These are phyloP conservation scores for Ciona savignyi DNA, from an alignment of 23 tunicate species.

Conservation along the genomic window DNA sequence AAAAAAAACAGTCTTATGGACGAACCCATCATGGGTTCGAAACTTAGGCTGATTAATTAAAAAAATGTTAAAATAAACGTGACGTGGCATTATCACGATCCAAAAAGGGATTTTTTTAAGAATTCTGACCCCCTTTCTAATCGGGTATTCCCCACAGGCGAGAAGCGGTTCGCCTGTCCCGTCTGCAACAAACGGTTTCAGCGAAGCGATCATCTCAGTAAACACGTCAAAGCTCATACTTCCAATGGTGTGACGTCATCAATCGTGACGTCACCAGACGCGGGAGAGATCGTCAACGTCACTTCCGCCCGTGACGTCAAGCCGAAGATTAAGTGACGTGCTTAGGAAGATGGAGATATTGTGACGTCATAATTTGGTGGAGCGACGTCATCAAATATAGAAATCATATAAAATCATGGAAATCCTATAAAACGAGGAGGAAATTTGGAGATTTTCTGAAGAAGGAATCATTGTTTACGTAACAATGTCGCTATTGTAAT, in stretches of 20 bases:
- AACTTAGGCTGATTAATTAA: no score
- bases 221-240: conserved; percentile 95
- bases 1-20: no score
- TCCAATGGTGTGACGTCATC: conserved; percentile 11
- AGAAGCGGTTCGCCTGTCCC: conserved; percentile 97
- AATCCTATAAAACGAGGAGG: background rate
- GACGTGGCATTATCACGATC: no score
- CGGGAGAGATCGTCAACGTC: conserved; percentile 1
- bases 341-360: no score
- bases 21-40: no score
- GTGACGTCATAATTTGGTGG: background rate
- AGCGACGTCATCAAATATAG: background rate
- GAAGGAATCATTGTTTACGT: background rate
- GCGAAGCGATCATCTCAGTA: conserved; percentile 93
- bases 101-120: no score
- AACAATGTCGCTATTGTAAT: background rate
- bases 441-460: background rate
- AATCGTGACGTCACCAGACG: background rate
- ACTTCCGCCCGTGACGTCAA: background rate
- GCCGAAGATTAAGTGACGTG: background rate
- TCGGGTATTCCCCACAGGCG: conserved; percentile 36
- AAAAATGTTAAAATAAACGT: no score
- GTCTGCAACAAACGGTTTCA: conserved; percentile 97
- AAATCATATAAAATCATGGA: background rate
- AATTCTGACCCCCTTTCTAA: no score